These are phyloP conservation scores for Danio albolineatus DNA, from an alignment of 2,797 vertebrate genomes.

Conservation along the genomic window DNA sequence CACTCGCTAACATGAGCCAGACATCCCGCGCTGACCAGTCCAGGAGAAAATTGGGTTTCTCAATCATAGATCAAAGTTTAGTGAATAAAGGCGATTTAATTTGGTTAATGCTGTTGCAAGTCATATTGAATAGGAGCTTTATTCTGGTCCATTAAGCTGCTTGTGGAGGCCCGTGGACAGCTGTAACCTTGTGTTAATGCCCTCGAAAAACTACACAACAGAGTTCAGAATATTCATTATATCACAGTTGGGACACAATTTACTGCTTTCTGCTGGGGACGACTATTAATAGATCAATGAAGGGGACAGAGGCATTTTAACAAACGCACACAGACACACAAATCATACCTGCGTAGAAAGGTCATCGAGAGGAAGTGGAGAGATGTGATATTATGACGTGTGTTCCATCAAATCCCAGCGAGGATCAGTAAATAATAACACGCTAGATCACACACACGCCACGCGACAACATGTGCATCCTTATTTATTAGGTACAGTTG, in stretches of 20 bases:
- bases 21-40: slow-evolving; percentile 38
- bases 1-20: slow-evolving; percentile 9
- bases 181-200: slow-evolving; percentile 57
- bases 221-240: slow-evolving; percentile 54
- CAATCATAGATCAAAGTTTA: slow-evolving; percentile 57
- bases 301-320: slow-evolving; percentile 27
- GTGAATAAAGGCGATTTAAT: slow-evolving; percentile 47
- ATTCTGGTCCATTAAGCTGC: slow-evolving; percentile 56
- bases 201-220: slow-evolving; percentile 45
- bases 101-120: slow-evolving; percentile 53
- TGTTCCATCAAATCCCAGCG: slow-evolving; percentile 30
- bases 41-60: slow-evolving; percentile 44
- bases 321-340: slow-evolving; percentile 41
- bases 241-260: slow-evolving; percentile 39
- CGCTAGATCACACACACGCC: slow-evolving; percentile 3
- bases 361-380: slow-evolving; percentile 7
- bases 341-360: slow-evolving; percentile 36
- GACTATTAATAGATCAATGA: slow-evolving; percentile 53
- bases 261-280: slow-evolving; percentile 45
- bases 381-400: slow-evolving; percentile 48
- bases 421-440: slow-evolving; percentile 52
- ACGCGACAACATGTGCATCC: not conserved
- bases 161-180: slow-evolving; percentile 41
- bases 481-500: not conserved
- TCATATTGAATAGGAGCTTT: slow-evolving; percentile 55